Percentiles rank a stretch among this genome's conserved stretches.
Evolutionary conservation across 2,113 vertebrate species (phyloP).

Genomic region (Notarius lentiginosus): DNA sequence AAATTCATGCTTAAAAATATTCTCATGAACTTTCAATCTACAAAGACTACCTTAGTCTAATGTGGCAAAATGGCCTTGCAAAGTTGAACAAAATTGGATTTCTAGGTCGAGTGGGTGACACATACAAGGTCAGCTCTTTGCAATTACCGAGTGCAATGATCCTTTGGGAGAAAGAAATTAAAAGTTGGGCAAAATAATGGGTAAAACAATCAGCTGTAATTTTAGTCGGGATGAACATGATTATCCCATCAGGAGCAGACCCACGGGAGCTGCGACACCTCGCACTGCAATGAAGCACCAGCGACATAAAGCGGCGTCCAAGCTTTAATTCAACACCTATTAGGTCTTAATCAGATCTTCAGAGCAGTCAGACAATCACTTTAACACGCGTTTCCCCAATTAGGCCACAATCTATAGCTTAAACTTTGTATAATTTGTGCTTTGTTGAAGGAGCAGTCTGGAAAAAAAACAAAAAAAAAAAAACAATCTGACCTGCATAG

Average conservation of each 20-base stretch:
- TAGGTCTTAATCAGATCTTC: slow-evolving; percentile 75
- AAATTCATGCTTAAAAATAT: neutral
- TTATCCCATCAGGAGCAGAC: slow-evolving; percentile 81
- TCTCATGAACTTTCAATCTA: neutral
- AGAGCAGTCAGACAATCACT: slow-evolving; percentile 65
- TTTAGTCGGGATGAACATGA: slow-evolving; percentile 79
- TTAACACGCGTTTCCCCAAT: neutral
- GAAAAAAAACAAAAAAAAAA: too few species aligned
- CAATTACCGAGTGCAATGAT: slow-evolving; percentile 96
- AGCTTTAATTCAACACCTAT: slow-evolving; percentile 57
- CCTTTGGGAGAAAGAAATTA: slow-evolving; percentile 92
- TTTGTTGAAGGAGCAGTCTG: neutral
- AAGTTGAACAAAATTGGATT: slow-evolving; percentile 61
- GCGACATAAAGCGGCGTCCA: slow-evolving; percentile 27
- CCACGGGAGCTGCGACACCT: slow-evolving; percentile 63
- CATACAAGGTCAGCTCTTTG: slow-evolving; percentile 88
- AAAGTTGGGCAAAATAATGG: slow-evolving; percentile 94
- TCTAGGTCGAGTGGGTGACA: slow-evolving; percentile 70
- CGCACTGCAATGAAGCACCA: slow-evolving; percentile 33
- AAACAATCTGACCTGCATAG: neutral
- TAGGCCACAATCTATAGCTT: neutral
- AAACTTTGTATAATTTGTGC: neutral
- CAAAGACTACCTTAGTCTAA: slow-evolving; percentile 3
- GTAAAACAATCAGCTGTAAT: slow-evolving; percentile 87
- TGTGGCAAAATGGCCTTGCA: slow-evolving; percentile 42